Evolutionary conservation across 2,797 vertebrate species (phyloP).

Genomic region (Sebastiscus albofasciatus): DNA sequence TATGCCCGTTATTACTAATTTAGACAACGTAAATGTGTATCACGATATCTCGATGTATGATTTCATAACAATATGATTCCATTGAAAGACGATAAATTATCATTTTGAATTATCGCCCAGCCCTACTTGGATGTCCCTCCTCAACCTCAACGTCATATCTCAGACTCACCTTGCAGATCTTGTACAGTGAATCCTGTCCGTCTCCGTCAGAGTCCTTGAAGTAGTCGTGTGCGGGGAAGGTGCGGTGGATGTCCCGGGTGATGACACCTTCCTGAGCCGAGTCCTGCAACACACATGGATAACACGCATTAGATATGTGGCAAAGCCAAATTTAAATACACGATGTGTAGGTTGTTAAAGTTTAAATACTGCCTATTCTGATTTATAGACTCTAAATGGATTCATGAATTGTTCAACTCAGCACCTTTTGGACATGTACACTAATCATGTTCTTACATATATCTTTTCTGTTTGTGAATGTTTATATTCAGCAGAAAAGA

Average conservation of each 20-base stretch:
- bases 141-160: not conserved
- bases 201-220: constrained; percentile 97
- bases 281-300: constrained; percentile 79
- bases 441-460: not conserved
- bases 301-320: not conserved
- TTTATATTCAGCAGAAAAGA: not conserved
- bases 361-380: not conserved
- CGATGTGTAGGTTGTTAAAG: not conserved
- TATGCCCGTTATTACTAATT: no score
- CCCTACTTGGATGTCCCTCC: not conserved
- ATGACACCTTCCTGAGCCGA: constrained; percentile 95
- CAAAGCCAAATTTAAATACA: not conserved
- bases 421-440: not conserved
- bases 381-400: not conserved
- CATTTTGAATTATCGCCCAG: no score
- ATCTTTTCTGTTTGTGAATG: not conserved
- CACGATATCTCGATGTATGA: no score
- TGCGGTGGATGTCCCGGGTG: constrained; percentile 96
- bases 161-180: constrained; percentile 95
- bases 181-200: constrained; percentile 96
- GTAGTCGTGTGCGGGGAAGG: constrained; percentile 97
- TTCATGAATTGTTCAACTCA: not conserved
- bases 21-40: no score
- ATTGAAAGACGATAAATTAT: no score
- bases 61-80: rapidly evolving